Evolutionary conservation across 2,113 vertebrate species (phyloP).

Genomic region (Mandrillus leucophaeus): DNA sequence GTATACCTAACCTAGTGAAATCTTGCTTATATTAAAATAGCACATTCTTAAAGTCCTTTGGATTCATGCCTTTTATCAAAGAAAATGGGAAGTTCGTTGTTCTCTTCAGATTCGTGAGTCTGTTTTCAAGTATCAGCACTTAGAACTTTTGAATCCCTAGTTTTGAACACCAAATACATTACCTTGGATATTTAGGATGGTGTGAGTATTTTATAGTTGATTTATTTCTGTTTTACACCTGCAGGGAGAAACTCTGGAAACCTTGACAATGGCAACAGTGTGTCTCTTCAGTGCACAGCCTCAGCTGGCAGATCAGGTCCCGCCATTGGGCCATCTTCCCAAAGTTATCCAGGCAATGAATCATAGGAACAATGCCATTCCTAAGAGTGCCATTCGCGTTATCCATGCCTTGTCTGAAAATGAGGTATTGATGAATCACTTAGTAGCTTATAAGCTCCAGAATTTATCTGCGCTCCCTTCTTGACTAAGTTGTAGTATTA

Average conservation of each 20-base stretch:
- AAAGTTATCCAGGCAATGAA: slow-evolving; percentile 95
- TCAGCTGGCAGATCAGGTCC: slow-evolving; percentile 97
- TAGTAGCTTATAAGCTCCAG: neutral
- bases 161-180: slow-evolving; percentile 6
- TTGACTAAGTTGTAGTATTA: neutral
- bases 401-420: slow-evolving; percentile 96
- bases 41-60: neutral
- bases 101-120: neutral
- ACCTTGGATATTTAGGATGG: neutral
- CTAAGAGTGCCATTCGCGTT: slow-evolving; percentile 96
- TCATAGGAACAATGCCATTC: slow-evolving; percentile 96
- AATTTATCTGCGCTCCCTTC: neutral
- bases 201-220: neutral
- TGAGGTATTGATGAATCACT: slow-evolving; percentile 86
- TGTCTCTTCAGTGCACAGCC: slow-evolving; percentile 95
- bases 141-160: neutral
- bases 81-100: neutral
- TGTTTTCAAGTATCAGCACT: neutral
- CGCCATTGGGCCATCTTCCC: slow-evolving; percentile 96
- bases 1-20: neutral
- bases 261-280: slow-evolving; percentile 94
- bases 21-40: neutral
- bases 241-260: slow-evolving; percentile 97
- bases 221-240: neutral
- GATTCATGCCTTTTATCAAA: neutral